Base-by-base conservation (phyloP, 2,797 vertebrate species). In the Syngnathus acus region DNA sequence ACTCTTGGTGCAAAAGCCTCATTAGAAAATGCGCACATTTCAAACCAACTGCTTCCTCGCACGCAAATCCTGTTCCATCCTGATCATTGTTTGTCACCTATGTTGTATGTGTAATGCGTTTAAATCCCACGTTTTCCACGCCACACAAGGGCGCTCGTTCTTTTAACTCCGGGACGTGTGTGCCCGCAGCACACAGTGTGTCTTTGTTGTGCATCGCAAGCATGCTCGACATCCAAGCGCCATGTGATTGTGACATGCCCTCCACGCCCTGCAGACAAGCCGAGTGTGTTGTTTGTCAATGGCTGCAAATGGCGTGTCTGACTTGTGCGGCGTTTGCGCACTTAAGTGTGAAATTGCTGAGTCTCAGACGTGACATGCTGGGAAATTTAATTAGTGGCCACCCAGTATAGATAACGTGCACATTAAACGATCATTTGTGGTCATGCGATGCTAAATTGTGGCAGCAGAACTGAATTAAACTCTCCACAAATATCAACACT, bases 191-290 rank as follows among this genome's bases (percentile, higher is more conserved):
- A 48, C 68, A 70, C 76, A 71, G 68, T 74, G 75, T 68, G 9
- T 71, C 80, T 79, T 82, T 82, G 77, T 82, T 82, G 75, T 66
- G 58, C 6, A 2, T 7, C 67, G 48, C 65, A 68, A 62, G 17
- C 66, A 10, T 37, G 59, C 59, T 40, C 17, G 38, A 70, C 70
- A 63, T 50, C 37, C 72, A 61, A 43, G 69, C 26, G 39, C 68
- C 68, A 39, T 7, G 64, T 57, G 65, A 69, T 62, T 39, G 19
- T 39, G 57, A 39, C 57, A 59, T 38, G 57, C 17, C 57, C 17
- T 10, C 8, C 55, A 58, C 57, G 32, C 37, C 58, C 58, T n/a
- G 64, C 67, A 68, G 61, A 59, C 14, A 51, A 53, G 50, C 50
- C 5, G 38, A 4, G 50, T 53, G n/a, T 10, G n/a, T 53, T 53